Evolutionary conservation across 2,797 vertebrate species (phyloP).

Genomic region (Sternotherus odoratus): DNA sequence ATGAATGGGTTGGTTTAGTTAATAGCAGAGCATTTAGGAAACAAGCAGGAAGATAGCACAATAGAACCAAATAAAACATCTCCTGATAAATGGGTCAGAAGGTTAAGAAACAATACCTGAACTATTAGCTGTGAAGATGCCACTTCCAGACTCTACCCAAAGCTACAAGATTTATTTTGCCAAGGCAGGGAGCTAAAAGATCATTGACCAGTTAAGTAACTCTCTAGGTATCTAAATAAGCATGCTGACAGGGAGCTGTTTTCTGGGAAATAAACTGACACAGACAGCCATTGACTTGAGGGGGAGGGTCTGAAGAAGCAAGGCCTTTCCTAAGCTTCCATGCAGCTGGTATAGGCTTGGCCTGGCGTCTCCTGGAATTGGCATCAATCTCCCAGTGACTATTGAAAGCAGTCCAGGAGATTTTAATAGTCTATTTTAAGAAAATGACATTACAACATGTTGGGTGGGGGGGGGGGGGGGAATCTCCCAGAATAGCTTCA

Average conservation of each 20-base stretch:
- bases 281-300: neutral
- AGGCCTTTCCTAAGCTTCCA: neutral
- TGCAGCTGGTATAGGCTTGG: too few species aligned
- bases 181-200: neutral
- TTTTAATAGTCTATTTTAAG: too few species aligned
- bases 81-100: neutral
- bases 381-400: too few species aligned
- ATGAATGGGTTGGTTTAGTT: too few species aligned
- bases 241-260: neutral
- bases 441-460: too few species aligned
- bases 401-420: too few species aligned
- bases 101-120: neutral
- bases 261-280: neutral
- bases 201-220: neutral
- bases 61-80: neutral
- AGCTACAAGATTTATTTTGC: neutral
- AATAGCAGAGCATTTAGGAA: neutral
- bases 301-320: neutral
- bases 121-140: neutral
- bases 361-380: too few species aligned
- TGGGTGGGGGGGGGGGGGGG: too few species aligned
- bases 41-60: neutral
- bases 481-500: too few species aligned
- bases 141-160: neutral
- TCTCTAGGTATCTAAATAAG: too few species aligned